Evolutionary conservation across 1,140 invertebrate genomes (phyloP).

Genomic region (Chlorops oryzae): DNA sequence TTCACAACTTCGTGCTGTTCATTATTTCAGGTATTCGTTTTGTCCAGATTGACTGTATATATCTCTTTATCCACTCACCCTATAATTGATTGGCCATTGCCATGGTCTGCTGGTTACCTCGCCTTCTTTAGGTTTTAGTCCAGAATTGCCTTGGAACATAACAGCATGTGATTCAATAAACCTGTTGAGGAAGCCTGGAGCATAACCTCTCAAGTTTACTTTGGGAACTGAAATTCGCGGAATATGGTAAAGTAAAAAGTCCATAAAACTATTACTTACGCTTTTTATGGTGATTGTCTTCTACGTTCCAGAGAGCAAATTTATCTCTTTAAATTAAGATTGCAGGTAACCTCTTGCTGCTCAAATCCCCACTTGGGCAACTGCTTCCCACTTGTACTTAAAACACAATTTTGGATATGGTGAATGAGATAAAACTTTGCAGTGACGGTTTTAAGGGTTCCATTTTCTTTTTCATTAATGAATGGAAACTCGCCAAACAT

Average conservation of each 20-base stretch:
- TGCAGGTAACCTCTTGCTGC: constrained; percentile 93
- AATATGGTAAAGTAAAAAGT: constrained; percentile 2
- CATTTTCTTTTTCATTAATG: constrained; percentile 63
- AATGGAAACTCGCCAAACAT: constrained; percentile 82
- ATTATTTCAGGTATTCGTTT: no score
- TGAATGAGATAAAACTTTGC: constrained; percentile 81
- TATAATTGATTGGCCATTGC: constrained; percentile 96
- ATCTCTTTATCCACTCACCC: constrained; percentile 65
- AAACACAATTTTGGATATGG: constrained; percentile 80
- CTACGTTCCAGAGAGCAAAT: constrained; percentile 88
- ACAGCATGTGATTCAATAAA: constrained; percentile 94
- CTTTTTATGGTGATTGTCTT: constrained; percentile 74
- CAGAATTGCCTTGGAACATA: constrained; percentile 94
- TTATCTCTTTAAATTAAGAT: constrained; percentile 81
- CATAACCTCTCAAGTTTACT: constrained; percentile 88
- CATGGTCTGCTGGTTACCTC: constrained; percentile 93
- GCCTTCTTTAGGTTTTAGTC: constrained; percentile 93
- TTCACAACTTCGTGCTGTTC: no score
- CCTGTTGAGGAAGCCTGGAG: constrained; percentile 80
- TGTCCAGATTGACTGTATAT: no score
- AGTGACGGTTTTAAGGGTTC: constrained; percentile 77
- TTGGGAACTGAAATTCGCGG: no score
- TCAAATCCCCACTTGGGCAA: constrained; percentile 91
- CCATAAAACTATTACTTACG: constrained; percentile 47
- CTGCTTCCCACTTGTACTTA: constrained; percentile 84